A percentile compares a stretch with the other conserved stretches of the same genome.
phyloP scores from a whole-genome alignment of 2,113 vertebrate genomes.

The Procapra przewalskii region DNA sequence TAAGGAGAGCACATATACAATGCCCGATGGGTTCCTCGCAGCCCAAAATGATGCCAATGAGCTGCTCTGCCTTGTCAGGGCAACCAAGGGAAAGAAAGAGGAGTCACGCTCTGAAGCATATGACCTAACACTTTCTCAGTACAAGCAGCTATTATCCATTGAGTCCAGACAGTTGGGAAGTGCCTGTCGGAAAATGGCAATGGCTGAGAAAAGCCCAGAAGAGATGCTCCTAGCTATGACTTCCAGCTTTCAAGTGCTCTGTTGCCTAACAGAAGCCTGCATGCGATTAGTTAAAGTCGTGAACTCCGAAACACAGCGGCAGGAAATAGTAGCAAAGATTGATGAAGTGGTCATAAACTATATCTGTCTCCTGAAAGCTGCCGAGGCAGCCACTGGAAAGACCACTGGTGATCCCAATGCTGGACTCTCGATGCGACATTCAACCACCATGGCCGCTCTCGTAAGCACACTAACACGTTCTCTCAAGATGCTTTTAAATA shows the following conservation, averaged over 20 bases:
- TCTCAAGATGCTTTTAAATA: slow-evolving; percentile 93
- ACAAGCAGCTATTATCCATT: slow-evolving; percentile 88
- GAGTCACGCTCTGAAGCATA: slow-evolving; percentile 79
- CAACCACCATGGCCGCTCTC: slow-evolving; percentile 91
- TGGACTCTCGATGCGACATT: slow-evolving; percentile 91
- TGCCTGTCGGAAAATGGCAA: slow-evolving; percentile 92
- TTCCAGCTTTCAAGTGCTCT: slow-evolving; percentile 95
- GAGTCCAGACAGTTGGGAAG: slow-evolving; percentile 92
- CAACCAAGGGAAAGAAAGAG: slow-evolving; percentile 82
- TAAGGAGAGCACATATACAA: slow-evolving; percentile 90
- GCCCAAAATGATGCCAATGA: slow-evolving; percentile 94
- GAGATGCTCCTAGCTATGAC: slow-evolving; percentile 94
- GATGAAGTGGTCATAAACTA: slow-evolving; percentile 92
- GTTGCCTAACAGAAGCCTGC: slow-evolving; percentile 94
- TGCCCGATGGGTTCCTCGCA: slow-evolving; percentile 90
- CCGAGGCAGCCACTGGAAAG: slow-evolving; percentile 87
- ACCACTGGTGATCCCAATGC: slow-evolving; percentile 86
- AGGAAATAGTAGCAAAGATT: slow-evolving; percentile 88
- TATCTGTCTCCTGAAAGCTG: slow-evolving; percentile 90
- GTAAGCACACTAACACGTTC: slow-evolving; percentile 94
- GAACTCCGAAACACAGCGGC: slow-evolving; percentile 85
- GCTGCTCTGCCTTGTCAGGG: slow-evolving; percentile 88
- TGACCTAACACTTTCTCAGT: slow-evolving; percentile 85
- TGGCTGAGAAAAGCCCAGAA: slow-evolving; percentile 90
- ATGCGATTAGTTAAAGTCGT: slow-evolving; percentile 92